Evolutionary conservation across 2,888 invertebrate species (phyloP).

Genomic region (Tiliacea aurago): DNA sequence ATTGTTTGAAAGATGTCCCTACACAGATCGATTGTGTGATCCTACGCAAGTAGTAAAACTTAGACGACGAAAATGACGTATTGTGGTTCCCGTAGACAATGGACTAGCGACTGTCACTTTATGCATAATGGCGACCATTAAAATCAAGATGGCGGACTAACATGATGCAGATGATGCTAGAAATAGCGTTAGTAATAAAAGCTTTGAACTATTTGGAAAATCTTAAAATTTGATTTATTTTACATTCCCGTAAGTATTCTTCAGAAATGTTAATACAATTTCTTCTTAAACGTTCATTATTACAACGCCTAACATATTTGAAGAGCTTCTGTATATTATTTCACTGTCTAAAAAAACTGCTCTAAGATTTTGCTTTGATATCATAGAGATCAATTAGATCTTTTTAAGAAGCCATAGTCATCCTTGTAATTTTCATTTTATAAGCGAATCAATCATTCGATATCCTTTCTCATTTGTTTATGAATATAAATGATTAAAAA

Average conservation of each 20-base stretch:
- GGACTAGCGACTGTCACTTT: constrained; percentile 53
- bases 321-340: background rate
- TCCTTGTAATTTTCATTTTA: background rate
- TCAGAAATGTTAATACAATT: background rate
- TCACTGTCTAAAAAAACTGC: background rate
- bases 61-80: constrained; percentile 47
- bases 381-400: background rate
- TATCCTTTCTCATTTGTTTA: background rate
- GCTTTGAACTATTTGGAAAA: background rate
- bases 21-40: constrained; percentile 23
- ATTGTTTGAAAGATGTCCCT: background rate
- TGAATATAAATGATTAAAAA: background rate
- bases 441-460: background rate
- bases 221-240: background rate
- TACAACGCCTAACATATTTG: background rate
- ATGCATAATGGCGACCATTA: constrained; percentile 47
- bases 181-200: constrained; percentile 5
- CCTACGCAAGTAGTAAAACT: constrained; percentile 34
- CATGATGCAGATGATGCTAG: constrained; percentile 6
- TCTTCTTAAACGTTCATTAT: background rate
- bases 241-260: background rate
- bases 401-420: background rate
- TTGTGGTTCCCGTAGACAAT: constrained; percentile 57
- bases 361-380: background rate
- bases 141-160: constrained; percentile 51